A percentile compares a stretch with the other conserved stretches of the same genome.
Evolutionary conservation across 1,140 invertebrate species (phyloP).

Genomic region (Araneus ventricosus): DNA sequence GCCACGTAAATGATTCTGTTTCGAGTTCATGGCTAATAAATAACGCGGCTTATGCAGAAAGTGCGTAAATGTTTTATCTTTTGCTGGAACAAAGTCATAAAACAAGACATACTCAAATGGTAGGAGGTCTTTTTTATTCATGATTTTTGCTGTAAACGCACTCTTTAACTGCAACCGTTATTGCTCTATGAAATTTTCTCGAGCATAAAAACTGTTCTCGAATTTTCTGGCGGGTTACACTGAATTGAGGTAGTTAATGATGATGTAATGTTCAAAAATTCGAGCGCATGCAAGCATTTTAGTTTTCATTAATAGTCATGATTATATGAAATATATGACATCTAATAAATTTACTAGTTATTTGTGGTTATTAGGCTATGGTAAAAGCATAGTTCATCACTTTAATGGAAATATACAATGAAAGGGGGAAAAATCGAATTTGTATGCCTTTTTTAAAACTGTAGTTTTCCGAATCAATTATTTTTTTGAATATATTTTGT

Average conservation of each 20-base stretch:
- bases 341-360: neutral
- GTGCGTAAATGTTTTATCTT: constrained; percentile 36
- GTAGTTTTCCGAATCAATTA: too few relatives aligned
- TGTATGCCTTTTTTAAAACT: too few relatives aligned
- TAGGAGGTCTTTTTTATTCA: neutral
- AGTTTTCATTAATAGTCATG: neutral
- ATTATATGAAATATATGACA: neutral
- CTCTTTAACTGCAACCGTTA: neutral
- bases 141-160: neutral
- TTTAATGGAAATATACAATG: too few relatives aligned
- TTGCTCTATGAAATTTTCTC: neutral
- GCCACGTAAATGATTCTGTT: neutral
- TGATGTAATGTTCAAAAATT: neutral
- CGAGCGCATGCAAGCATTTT: neutral
- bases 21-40: constrained; percentile 38
- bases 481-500: too few relatives aligned
- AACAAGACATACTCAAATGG: neutral
- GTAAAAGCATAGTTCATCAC: neutral
- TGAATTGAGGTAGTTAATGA: neutral
- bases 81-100: constrained; percentile 20
- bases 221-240: neutral
- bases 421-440: too few relatives aligned
- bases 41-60: neutral
- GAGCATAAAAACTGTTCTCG: neutral
- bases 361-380: neutral